phyloP scores from a whole-genome alignment of 2,888 invertebrate species.

The Miltochrista miniata region DNA sequence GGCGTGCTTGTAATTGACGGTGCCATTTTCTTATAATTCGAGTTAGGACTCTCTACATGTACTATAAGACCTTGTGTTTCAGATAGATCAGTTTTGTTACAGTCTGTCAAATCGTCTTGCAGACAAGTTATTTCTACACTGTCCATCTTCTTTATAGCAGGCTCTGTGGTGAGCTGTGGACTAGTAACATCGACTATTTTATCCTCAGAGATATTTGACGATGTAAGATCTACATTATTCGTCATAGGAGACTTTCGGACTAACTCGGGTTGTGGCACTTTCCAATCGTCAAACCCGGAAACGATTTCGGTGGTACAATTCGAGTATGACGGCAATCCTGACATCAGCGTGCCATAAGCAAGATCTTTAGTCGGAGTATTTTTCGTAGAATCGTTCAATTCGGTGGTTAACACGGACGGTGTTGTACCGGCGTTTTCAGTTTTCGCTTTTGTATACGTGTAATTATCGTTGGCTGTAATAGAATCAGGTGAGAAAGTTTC shows the following conservation, averaged over 20 bases:
- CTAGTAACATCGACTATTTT: conserved; percentile 39
- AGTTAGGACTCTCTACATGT: conserved; percentile 53
- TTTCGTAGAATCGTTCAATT: conserved; percentile 63
- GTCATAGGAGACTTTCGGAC: conserved; percentile 62
- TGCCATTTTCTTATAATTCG: conserved; percentile 56
- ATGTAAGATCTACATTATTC: conserved; percentile 47
- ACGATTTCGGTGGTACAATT: conserved; percentile 68
- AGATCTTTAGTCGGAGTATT: conserved; percentile 69
- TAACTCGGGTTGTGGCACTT: conserved; percentile 64
- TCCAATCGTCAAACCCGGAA: conserved; percentile 67
- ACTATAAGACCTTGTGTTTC: conserved; percentile 34
- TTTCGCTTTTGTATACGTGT: conserved; percentile 71
- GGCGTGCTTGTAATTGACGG: conserved; percentile 73
- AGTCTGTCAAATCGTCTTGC: conserved; percentile 51
- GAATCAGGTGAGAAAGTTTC: conserved; percentile 75
- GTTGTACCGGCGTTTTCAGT: conserved; percentile 54
- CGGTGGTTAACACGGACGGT: conserved; percentile 57
- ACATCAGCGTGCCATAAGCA: conserved; percentile 69
- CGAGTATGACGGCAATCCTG: conserved; percentile 67
- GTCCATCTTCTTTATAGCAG: conserved; percentile 64
- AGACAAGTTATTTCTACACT: conserved; percentile 70
- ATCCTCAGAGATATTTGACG: conserved; percentile 42
- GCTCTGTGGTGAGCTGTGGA: conserved; percentile 51
- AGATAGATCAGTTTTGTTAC: conserved; percentile 33
- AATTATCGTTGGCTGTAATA: conserved; percentile 68